Evolutionary conservation across 2,888 invertebrate genomes (phyloP).

Genomic region (Ophonus ardosiacus): DNA sequence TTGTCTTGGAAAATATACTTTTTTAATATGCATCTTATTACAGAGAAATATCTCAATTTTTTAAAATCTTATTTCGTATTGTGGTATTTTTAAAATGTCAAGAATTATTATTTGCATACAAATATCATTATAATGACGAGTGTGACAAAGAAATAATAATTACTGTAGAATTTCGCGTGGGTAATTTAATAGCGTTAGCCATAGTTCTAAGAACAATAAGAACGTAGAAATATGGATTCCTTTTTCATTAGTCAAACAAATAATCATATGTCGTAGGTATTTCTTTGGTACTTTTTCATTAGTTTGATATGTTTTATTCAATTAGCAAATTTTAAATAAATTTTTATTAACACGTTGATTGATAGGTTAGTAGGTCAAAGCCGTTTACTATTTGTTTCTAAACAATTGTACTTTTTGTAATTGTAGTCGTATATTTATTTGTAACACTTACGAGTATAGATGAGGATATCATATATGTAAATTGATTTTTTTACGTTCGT

Average conservation of each 20-base stretch:
- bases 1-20: background rate
- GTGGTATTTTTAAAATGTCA: background rate
- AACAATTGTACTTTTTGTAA: too few relatives aligned
- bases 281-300: too few relatives aligned
- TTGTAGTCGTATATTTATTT: too few relatives aligned
- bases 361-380: too few relatives aligned
- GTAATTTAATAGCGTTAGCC: background rate
- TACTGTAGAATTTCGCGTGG: background rate
- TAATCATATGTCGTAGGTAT: background rate
- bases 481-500: too few relatives aligned
- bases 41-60: background rate
- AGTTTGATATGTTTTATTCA: too few relatives aligned
- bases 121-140: too few relatives aligned
- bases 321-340: too few relatives aligned
- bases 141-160: background rate
- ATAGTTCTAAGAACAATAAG: background rate
- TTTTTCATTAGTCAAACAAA: background rate
- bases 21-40: background rate
- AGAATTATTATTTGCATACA: background rate
- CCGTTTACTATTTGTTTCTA: too few relatives aligned
- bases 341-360: too few relatives aligned
- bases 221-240: background rate
- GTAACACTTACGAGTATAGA: too few relatives aligned
- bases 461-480: too few relatives aligned
- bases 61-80: background rate